phyloP scores from a whole-genome alignment of 2,797 vertebrate species.

The Moxostoma hubbsi region DNA sequence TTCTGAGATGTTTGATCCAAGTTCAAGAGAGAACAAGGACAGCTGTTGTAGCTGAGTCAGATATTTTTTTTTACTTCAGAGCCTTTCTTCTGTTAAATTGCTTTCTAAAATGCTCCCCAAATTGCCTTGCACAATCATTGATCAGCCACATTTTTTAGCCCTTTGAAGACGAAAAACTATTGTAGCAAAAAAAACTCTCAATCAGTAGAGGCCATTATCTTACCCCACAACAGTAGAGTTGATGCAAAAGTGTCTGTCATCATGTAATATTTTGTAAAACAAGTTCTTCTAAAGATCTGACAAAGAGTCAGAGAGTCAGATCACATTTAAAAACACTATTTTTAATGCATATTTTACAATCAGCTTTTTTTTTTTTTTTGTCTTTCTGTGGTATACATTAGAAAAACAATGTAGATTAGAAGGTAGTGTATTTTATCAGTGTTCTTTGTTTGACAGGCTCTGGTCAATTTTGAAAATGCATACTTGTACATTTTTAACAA shows the following conservation, averaged over 20 bases:
- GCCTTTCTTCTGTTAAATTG: conserved; percentile 74
- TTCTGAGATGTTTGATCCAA: conserved; percentile 57
- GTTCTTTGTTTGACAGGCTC: too few relatives aligned
- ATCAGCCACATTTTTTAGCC: conserved; percentile 74
- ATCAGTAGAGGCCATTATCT: conserved; percentile 64
- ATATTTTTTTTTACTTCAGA: conserved; percentile 69
- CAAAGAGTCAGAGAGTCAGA: not conserved
- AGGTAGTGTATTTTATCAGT: too few relatives aligned
- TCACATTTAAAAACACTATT: not conserved
- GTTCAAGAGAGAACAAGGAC: conserved; percentile 72
- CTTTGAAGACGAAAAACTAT: conserved; percentile 80
- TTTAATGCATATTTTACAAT: not conserved
- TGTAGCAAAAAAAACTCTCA: conserved; percentile 63
- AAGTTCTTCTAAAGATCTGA: conserved; percentile 20
- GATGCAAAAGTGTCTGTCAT: conserved; percentile 25
- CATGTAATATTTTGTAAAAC: conserved; percentile 47
- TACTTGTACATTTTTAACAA: too few relatives aligned
- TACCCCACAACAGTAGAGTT: conserved; percentile 37
- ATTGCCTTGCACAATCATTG: conserved; percentile 72
- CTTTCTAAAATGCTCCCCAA: conserved; percentile 72
- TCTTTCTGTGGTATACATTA: too few relatives aligned
- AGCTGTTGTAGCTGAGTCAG: conserved; percentile 74
- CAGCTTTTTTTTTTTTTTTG: too few relatives aligned
- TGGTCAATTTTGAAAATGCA: too few relatives aligned
- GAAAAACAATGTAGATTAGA: too few relatives aligned